A percentile compares a stretch with the other conserved stretches of the same genome.
Conservation (phyloP, 2,888 invertebrate genomes). For the Sesamia inferens region DNA sequence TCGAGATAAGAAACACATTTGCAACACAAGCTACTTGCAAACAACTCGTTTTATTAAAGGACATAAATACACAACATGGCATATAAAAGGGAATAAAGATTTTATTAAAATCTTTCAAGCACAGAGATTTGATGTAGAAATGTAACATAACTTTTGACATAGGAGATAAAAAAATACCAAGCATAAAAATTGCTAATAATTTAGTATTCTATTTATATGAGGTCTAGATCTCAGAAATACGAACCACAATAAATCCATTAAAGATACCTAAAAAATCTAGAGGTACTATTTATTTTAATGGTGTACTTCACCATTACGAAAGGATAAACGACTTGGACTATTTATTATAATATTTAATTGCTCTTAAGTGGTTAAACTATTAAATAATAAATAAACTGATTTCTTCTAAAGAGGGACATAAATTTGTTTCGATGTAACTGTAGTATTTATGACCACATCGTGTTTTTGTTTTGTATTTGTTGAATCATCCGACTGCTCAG, state of each 20-base stretch:
- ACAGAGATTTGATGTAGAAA: slow-evolving; percentile 28
- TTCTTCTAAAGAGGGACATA: slow-evolving; percentile 33
- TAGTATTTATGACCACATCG: slow-evolving; percentile 7
- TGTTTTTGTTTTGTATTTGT: neutral
- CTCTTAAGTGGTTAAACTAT: slow-evolving; percentile 46
- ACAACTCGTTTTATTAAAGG: slow-evolving; percentile 58
- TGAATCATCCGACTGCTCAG: neutral
- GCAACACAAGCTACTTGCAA: slow-evolving; percentile 48
- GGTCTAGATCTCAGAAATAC: slow-evolving; percentile 45
- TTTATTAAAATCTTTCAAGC: slow-evolving; percentile 54
- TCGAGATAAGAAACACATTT: slow-evolving; percentile 59
- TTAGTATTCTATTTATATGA: slow-evolving; percentile 15
- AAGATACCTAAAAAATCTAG: slow-evolving; percentile 38
- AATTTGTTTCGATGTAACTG: slow-evolving; percentile 20
- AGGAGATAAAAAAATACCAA: slow-evolving; percentile 3
- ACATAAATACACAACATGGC: slow-evolving; percentile 58
- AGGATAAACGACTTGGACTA: slow-evolving; percentile 41
- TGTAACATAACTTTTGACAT: slow-evolving; percentile 36
- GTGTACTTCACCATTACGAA: slow-evolving; percentile 43
- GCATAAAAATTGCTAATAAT: slow-evolving; percentile 14
- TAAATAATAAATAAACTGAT: slow-evolving; percentile 52
- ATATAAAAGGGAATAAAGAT: slow-evolving; percentile 45
- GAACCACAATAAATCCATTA: slow-evolving; percentile 47
- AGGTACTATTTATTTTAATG: slow-evolving; percentile 24
- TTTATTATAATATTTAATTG: slow-evolving; percentile 51